Evolutionary conservation across 1,140 invertebrate genomes (phyloP).

Genomic region (Penaeus chinensis): DNA sequence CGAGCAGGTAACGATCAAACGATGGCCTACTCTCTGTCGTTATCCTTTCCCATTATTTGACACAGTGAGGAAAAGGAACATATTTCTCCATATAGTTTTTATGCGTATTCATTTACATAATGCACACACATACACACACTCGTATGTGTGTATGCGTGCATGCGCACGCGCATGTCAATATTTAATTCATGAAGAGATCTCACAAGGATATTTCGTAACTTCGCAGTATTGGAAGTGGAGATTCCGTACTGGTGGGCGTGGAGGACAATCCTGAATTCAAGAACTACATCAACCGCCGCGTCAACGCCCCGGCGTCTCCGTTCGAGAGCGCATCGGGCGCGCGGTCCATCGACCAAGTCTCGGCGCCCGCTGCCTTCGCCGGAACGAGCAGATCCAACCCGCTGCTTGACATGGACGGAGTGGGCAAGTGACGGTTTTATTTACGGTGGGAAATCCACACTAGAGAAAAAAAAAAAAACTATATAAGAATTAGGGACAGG

Average conservation of each 20-base stretch:
- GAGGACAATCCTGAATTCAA: constrained; percentile 75
- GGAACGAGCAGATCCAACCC: constrained; percentile 40
- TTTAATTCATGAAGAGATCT: no score
- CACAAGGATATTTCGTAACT: no score
- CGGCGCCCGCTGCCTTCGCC: constrained; percentile 25
- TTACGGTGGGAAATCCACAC: neutral
- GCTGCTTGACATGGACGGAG: constrained; percentile 2
- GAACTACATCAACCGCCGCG: constrained; percentile 45
- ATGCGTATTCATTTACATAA: neutral
- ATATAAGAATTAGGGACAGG: no score
- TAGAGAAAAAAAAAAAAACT: no score
- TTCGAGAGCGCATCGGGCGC: neutral
- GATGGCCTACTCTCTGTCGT: neutral
- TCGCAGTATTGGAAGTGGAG: constrained; percentile 72
- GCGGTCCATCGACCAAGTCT: constrained; percentile 44
- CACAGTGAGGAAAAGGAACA: neutral
- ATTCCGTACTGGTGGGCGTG: constrained; percentile 75
- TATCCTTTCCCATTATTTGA: neutral
- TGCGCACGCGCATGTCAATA: no score
- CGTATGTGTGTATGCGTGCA: no score
- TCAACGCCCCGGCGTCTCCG: neutral
- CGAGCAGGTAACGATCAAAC: constrained; percentile 24
- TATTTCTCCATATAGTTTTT: no score
- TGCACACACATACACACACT: neutral
- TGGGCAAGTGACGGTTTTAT: neutral